These are phyloP conservation scores for Lasioglossum morio DNA, from an alignment of 2,888 invertebrate species.

Conservation along the genomic window DNA sequence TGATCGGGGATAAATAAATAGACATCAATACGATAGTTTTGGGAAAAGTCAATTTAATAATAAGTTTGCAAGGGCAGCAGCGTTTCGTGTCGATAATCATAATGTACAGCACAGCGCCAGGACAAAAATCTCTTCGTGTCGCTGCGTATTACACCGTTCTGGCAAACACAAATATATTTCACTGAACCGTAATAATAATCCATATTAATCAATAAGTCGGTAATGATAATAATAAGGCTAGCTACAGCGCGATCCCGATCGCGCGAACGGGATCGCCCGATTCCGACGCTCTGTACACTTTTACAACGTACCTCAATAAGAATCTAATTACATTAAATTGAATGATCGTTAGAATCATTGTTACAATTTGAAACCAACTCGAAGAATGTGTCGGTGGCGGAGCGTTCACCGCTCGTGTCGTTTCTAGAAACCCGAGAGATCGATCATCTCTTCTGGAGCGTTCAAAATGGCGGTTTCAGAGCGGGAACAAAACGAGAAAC, in stretches of 20 bases:
- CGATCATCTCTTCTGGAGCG: conserved; percentile 21
- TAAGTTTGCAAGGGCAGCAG: conserved; percentile 59
- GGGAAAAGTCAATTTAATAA: conserved; percentile 67
- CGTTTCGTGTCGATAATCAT: conserved; percentile 59
- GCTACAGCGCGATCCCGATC: conserved; percentile 72
- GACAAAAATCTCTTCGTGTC: conserved; percentile 67
- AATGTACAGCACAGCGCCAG: conserved; percentile 63
- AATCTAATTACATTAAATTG: conserved; percentile 77
- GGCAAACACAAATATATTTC: conserved; percentile 81
- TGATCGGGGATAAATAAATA: conserved; percentile 26
- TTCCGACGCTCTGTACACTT: conserved; percentile 79
- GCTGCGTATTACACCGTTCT: conserved; percentile 83
- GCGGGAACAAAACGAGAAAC: neutral
- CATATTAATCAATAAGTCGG: conserved; percentile 70
- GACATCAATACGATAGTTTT: neutral
- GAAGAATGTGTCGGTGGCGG: conserved; percentile 66
- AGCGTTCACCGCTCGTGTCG: conserved; percentile 58
- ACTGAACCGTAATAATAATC: conserved; percentile 74
- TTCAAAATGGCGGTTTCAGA: neutral
- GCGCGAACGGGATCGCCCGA: conserved; percentile 62
- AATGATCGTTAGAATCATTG: conserved; percentile 68
- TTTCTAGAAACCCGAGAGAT: conserved; percentile 61
- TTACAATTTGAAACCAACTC: conserved; percentile 76
- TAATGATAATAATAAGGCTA: conserved; percentile 79
- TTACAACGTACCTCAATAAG: conserved; percentile 77